Evolutionary conservation across 2,888 invertebrate species (phyloP).

Genomic region (Uropetala carovei): DNA sequence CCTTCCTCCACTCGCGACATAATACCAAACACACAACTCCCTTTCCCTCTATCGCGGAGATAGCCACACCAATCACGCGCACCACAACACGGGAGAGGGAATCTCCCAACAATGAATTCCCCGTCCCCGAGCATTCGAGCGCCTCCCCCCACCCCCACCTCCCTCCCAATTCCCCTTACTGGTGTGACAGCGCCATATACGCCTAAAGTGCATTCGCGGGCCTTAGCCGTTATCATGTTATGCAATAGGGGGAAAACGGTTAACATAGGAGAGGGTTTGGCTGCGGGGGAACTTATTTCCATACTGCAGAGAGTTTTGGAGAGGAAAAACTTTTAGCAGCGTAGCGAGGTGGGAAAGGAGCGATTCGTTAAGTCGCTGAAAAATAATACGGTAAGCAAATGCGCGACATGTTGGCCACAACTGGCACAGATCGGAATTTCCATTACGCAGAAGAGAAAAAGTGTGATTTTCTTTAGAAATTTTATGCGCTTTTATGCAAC

Average conservation of each 20-base stretch:
- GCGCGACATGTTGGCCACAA: not conserved
- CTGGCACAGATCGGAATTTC: not conserved
- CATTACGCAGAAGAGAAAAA: not conserved
- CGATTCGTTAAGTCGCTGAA: not conserved
- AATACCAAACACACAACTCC: no score
- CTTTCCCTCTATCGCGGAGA: not conserved
- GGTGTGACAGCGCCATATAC: slow-evolving; percentile 6
- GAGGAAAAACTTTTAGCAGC: not conserved
- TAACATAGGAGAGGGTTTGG: not conserved
- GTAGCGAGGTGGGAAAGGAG: not conserved
- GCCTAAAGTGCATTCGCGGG: slow-evolving; percentile 40
- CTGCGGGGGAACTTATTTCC: not conserved
- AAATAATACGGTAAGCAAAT: not conserved
- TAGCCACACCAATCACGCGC: not conserved
- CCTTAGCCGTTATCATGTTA: slow-evolving; percentile 52
- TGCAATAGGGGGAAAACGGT: slow-evolving; percentile 41
- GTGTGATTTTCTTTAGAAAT: no score
- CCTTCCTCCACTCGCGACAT: not conserved
- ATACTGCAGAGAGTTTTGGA: not conserved
- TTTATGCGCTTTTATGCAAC: no score
- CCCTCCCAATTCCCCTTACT: not conserved
- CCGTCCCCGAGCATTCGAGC: not conserved
- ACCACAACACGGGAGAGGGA: not conserved
- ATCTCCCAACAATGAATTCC: slow-evolving; percentile 11
- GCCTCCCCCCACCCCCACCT: not conserved